Conservation (phyloP, 1,140 invertebrate species). For the Diachasmimorpha longicaudata region DNA sequence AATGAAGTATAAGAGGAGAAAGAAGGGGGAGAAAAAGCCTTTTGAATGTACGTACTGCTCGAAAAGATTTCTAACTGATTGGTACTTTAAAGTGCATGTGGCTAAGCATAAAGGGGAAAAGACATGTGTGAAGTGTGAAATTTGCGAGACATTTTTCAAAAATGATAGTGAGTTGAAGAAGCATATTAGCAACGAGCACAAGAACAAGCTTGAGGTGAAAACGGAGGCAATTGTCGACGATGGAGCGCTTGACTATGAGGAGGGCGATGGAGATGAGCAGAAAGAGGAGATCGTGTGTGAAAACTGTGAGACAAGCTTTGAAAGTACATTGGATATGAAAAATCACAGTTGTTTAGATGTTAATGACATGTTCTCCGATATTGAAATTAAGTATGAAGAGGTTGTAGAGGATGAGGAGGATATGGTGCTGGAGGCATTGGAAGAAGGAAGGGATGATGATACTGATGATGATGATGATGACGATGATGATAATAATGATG, state of each 20-base stretch:
- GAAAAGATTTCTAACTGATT: constrained; percentile 52
- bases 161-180: constrained; percentile 49
- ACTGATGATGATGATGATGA: background rate
- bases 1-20: constrained; percentile 20
- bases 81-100: constrained; percentile 56
- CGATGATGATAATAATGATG: background rate
- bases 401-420: background rate
- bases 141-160: constrained; percentile 46
- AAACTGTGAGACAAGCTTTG: constrained; percentile 22
- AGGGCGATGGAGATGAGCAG: background rate
- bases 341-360: constrained; percentile 14
- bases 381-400: background rate
- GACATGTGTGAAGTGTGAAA: constrained; percentile 43
- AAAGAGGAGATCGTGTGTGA: background rate
- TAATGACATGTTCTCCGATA: background rate
- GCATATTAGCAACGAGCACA: constrained; percentile 45
- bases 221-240: constrained; percentile 22
- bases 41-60: constrained; percentile 52
- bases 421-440: background rate
- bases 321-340: constrained; percentile 20
- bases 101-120: constrained; percentile 50
- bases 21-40: constrained; percentile 37
- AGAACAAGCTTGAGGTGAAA: constrained; percentile 25
- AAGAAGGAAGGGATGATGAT: background rate
- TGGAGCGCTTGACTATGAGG: constrained; percentile 14